Conservation (phyloP, 2,888 invertebrate species). For the Prosopocoilus inquinatus region DNA sequence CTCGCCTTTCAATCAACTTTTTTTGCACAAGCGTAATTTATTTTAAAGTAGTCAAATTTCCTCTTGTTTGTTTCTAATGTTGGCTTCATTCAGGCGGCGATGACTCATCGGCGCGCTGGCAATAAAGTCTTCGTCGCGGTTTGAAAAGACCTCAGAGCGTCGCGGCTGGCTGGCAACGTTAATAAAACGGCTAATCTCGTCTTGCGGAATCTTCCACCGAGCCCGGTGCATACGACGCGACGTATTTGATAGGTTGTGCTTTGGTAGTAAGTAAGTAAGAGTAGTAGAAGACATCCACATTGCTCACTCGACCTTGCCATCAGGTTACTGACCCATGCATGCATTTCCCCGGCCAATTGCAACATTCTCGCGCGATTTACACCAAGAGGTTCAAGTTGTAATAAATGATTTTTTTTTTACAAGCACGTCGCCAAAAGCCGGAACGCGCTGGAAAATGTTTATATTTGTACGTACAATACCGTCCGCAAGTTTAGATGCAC, state of each 20-base stretch:
- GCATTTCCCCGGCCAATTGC: neutral
- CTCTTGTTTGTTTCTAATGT: too few relatives aligned
- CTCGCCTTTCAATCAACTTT: too few relatives aligned
- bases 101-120: too few relatives aligned
- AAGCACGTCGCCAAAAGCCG: neutral
- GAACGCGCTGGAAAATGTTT: too few relatives aligned
- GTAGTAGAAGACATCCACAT: slow-evolving; percentile 5
- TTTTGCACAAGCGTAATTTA: too few relatives aligned
- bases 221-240: neutral
- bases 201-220: neutral
- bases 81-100: too few relatives aligned
- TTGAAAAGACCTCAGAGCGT: neutral
- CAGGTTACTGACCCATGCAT: slow-evolving; percentile 16
- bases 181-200: neutral
- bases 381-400: slow-evolving; percentile 1
- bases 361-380: neutral
- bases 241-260: too few relatives aligned
- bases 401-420: slow-evolving; percentile 10
- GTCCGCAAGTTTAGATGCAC: too few relatives aligned
- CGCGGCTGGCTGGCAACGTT: neutral
- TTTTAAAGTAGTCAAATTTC: too few relatives aligned
- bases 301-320: slow-evolving; percentile 15
- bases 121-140: neutral
- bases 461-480: too few relatives aligned
- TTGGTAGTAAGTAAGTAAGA: neutral